A percentile compares a stretch with the other conserved stretches of the same genome.
Conservation (phyloP, 2,113 vertebrate species). For the Opisthocomus hoazin region DNA sequence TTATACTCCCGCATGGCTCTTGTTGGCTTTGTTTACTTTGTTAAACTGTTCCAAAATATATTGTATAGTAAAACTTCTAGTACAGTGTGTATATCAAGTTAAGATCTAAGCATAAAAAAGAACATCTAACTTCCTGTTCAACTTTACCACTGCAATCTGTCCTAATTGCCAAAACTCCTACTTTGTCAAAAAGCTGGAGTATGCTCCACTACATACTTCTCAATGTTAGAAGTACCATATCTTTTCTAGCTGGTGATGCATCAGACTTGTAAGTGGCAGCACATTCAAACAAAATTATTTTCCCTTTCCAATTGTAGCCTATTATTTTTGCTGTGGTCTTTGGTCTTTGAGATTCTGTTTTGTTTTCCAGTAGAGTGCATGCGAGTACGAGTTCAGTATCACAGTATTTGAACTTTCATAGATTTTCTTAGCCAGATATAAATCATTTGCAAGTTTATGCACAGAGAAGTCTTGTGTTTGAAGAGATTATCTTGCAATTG, state of each 20-base stretch:
- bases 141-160: neutral
- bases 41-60: constrained; percentile 11
- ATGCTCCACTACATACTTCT: neutral
- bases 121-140: neutral
- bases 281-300: neutral
- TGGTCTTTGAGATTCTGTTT: neutral
- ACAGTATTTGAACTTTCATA: neutral
- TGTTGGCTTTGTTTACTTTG: constrained; percentile 2
- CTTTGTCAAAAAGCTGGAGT: neutral
- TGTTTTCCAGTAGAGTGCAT: neutral
- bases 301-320: neutral
- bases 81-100: neutral
- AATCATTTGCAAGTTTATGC: neutral
- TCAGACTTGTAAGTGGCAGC: neutral
- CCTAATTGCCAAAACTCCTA: neutral
- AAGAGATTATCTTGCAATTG: neutral
- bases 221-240: neutral
- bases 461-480: neutral
- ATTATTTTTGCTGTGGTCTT: neutral
- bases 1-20: neutral
- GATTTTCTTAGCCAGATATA: neutral
- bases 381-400: constrained; percentile 8
- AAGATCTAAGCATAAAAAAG: constrained; percentile 11
- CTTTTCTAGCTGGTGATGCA: neutral
- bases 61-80: neutral